Conservation (phyloP, 2,888 invertebrate genomes). For the Diaprepes abbreviatus region DNA sequence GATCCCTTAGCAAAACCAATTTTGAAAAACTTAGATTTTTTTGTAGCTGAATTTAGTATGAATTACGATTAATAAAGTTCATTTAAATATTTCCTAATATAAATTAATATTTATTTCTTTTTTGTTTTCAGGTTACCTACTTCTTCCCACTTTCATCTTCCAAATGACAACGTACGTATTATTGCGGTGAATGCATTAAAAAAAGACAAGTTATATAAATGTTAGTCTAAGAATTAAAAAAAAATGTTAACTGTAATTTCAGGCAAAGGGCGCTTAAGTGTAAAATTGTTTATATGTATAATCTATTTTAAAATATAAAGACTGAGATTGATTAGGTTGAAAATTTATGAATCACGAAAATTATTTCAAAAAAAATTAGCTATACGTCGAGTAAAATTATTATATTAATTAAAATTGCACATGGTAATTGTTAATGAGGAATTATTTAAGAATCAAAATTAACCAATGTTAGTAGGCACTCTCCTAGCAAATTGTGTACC, state of each 20-base stretch:
- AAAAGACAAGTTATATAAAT: slow-evolving; percentile 44
- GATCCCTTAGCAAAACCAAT: no score
- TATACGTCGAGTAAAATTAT: slow-evolving; percentile 22
- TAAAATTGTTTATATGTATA: slow-evolving; percentile 64
- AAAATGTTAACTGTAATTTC: slow-evolving; percentile 54
- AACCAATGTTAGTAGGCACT: slow-evolving; percentile 38
- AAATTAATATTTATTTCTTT: slow-evolving; percentile 16
- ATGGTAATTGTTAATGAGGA: slow-evolving; percentile 32
- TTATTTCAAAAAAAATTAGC: slow-evolving; percentile 37
- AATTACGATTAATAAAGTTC: no score
- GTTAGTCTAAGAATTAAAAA: slow-evolving; percentile 45
- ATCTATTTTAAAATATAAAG: slow-evolving; percentile 65
- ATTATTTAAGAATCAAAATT: slow-evolving; percentile 45
- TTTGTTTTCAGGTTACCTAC: slow-evolving; percentile 44
- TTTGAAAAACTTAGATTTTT: no score
- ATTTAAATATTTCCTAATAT: no score
- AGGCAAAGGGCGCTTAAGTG: slow-evolving; percentile 62
- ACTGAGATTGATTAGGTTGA: slow-evolving; percentile 61
- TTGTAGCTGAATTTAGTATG: no score
- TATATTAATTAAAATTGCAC: slow-evolving; percentile 26
- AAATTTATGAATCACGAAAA: slow-evolving; percentile 41
- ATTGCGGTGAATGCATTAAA: slow-evolving; percentile 52
- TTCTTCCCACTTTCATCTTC: slow-evolving; percentile 31
- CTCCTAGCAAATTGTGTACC: slow-evolving; percentile 23
- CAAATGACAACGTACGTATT: slow-evolving; percentile 49